phyloP scores from a whole-genome alignment of 64 coral and sea anemone genomes.

The Montipora efflorescens region DNA sequence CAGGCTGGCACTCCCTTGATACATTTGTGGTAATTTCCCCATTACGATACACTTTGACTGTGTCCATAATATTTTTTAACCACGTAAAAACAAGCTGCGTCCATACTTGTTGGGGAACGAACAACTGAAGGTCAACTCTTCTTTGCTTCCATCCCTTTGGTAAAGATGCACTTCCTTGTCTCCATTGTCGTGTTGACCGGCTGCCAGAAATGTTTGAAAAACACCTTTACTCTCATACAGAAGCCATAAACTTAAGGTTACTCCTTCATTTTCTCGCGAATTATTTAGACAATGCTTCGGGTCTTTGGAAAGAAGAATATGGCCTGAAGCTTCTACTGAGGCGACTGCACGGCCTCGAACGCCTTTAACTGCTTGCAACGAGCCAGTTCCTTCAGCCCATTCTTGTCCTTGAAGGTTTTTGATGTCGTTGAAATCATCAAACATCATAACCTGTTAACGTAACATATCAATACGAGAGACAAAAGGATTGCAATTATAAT shows the following conservation, averaged over 20 bases:
- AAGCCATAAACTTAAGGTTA: conserved; percentile 8
- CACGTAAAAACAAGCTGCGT: conserved; percentile 29
- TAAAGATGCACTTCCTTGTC: not conserved
- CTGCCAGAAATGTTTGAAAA: not conserved
- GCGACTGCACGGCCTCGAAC: not conserved
- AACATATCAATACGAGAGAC: not conserved
- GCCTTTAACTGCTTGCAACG: not conserved
- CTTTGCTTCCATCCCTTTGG: not conserved
- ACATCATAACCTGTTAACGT: conserved; percentile 8
- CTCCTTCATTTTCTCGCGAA: not conserved
- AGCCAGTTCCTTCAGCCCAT: not conserved
- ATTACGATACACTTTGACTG: not conserved
- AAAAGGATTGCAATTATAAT: too few species aligned
- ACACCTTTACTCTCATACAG: not conserved
- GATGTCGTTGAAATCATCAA: not conserved
- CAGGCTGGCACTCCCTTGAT: not conserved
- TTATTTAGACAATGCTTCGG: not conserved
- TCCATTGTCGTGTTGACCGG: not conserved
- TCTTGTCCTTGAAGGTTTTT: conserved; percentile 5
- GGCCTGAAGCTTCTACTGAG: not conserved
- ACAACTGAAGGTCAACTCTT: not conserved
- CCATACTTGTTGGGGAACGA: not conserved
- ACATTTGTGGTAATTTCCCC: not conserved
- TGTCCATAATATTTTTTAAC: not conserved
- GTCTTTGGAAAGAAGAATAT: not conserved